Evolutionary conservation across 92 coral and sea anemone species (phyloP), one percentile per base, ranked within the genome.

Genomic region (Zoanthus sansibaricus): DNA sequence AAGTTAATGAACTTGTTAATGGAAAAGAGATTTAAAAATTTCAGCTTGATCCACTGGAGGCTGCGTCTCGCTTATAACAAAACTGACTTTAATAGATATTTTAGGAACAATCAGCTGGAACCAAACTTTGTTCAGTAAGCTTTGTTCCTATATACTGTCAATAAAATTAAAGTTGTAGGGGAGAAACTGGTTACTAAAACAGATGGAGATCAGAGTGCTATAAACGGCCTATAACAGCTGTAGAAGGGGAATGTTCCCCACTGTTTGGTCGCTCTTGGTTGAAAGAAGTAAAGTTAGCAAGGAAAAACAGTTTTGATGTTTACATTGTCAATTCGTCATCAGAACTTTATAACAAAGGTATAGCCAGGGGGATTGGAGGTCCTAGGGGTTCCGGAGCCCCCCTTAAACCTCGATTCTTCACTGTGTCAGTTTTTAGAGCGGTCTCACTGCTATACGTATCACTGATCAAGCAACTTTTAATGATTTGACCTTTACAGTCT

Each of bases 1-100:
- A 70, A 71, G 78, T 83, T 21, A 67, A 77, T 77, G 78, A 52
- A 20, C 59, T 68, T 48, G 87, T 83, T 47, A 76, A 83, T 83
- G 76, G n/a, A 42, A 76, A 44, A 33, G 14, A 48, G 20, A 13
- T 83, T 10, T 37, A 0, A 37, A 72, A 83, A 72, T 72, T 83
- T 51, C 87, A 83, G 71, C 52, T 83, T 15, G 71, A 83, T 55
- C 2, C 4, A 52, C 79, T 32, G 74, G 83, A 32, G 71, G 82
- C 21, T 62, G 82, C 32, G 74, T 85, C 52, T 31, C 64, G 17
- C 0, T 85, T 7, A 84, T 72, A 83, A 85, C 68, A 30, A 75
- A 18, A 45, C 67, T 30, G 88, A 85, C 70, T 83, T 83, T 85
- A 47, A 17, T 10, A 61, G 11, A n/a, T 45, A 86, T 33, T 64